These are phyloP conservation scores for Craterocephalus amniculus DNA, from an alignment of 2,797 vertebrate genomes.

Conservation along the genomic window DNA sequence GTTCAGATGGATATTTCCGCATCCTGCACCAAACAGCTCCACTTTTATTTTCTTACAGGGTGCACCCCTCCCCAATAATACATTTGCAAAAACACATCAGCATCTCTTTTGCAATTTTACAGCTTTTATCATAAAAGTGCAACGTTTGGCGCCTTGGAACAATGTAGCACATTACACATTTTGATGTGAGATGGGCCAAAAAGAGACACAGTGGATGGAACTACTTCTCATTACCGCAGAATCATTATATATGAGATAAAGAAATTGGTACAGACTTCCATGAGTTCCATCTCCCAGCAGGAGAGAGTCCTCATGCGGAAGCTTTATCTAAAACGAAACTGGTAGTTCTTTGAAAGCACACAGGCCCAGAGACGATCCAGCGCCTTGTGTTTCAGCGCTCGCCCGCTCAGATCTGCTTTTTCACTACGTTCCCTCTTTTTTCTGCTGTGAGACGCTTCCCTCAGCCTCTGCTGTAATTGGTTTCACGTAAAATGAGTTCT, in stretches of 20 bases:
- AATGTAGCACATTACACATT: conserved; percentile 5
- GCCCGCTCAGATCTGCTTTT: conserved; percentile 40
- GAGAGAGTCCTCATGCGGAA: conserved; percentile 21
- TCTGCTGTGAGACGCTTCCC: conserved; percentile 40
- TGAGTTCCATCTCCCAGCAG: conserved; percentile 40
- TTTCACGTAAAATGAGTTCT: conserved; percentile 78
- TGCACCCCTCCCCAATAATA: neutral
- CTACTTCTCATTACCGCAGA: conserved; percentile 6
- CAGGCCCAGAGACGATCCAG: conserved; percentile 33
- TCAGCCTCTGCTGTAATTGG: conserved; percentile 70
- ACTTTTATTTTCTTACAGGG: neutral
- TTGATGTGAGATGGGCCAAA: neutral
- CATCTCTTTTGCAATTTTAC: conserved; percentile 5
- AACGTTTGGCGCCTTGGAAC: neutral
- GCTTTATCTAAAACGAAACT: conserved; percentile 45
- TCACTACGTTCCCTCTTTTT: conserved; percentile 47
- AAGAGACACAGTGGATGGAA: neutral
- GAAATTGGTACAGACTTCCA: conserved; percentile 24
- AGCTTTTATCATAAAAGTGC: neutral
- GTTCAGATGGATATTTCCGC: neutral
- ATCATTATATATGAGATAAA: conserved; percentile 22
- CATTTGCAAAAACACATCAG: neutral
- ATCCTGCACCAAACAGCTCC: neutral
- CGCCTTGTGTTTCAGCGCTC: conserved; percentile 30
- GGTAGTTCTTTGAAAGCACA: conserved; percentile 59